Evolutionary conservation across 2,113 vertebrate species (phyloP).

Genomic region (Syngnathus scovelli): DNA sequence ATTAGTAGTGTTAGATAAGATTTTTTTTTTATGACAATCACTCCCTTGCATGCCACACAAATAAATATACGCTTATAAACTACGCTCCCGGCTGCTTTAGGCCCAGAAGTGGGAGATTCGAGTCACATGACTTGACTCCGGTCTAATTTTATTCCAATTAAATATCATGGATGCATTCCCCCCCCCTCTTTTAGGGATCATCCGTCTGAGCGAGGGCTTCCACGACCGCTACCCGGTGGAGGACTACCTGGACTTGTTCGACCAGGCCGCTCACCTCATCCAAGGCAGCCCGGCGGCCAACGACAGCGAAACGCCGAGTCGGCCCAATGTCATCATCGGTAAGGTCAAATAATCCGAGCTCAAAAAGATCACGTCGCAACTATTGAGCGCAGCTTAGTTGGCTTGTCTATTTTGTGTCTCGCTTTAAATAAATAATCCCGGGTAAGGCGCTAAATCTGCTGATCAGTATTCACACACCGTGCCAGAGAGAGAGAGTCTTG

Average conservation of each 20-base stretch:
- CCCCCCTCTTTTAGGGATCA: constrained; percentile 73
- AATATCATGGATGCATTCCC: background rate
- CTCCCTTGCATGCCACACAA: background rate
- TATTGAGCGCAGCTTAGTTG: background rate
- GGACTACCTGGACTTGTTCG: constrained; percentile 92
- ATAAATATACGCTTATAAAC: background rate
- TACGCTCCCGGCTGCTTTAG: background rate
- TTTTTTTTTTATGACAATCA: background rate
- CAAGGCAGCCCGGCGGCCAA: constrained; percentile 75
- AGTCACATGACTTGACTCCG: background rate
- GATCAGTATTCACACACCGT: background rate
- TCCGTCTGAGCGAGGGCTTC: constrained; percentile 82
- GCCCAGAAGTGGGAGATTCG: background rate
- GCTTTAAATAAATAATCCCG: too few species aligned
- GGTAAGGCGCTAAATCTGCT: background rate
- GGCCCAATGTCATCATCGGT: constrained; percentile 72
- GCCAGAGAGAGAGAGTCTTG: too few species aligned
- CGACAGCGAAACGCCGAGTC: constrained; percentile 34
- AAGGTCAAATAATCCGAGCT: background rate
- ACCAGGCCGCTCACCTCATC: constrained; percentile 85
- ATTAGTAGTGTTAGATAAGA: background rate
- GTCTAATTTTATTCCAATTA: too few species aligned
- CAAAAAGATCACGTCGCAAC: background rate
- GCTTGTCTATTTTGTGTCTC: background rate
- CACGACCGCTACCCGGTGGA: constrained; percentile 86